Evolutionary conservation across 2,888 invertebrate species (phyloP), one percentile per base, ranked within the genome.

Genomic region (Hypselothyrea guttata): DNA sequence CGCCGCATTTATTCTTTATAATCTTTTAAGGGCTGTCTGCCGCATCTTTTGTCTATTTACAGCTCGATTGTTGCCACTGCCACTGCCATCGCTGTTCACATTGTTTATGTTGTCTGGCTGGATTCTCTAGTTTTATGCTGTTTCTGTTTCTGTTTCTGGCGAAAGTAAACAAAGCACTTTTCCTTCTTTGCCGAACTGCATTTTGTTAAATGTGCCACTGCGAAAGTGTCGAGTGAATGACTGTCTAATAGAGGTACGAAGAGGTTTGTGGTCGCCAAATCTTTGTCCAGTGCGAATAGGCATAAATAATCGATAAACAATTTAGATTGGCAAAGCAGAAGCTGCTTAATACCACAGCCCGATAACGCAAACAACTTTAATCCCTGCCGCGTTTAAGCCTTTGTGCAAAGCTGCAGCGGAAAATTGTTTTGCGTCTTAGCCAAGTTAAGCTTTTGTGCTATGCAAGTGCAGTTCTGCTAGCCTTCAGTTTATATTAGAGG

Each of bases 11-110:
- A 66, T 61, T 71, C 69, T 79, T 76, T 76, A 76, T 83, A 76
- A 76, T 76, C 81, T 83, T 71, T 76, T 71, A 71, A 71, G 76
- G 75, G 59, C 55, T 38, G 63, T 82, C 76, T 65, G 73, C 35
- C 65, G 69, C 62, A 66, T 70, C 75, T 75, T 74, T 76, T 82
- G 83, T 76, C 74, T 70, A 63, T 76, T 79, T 63, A 70, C 51
- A 53, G 53, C 42, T n/a, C 40, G 18, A 8, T 18, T 51, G 44
- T 45, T 57, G 52, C 28, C 35, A 31, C 22, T 56, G 52, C 35
- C 47, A 28, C 45, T 44, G 46, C 40, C 31, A 13, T 42, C 30
- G 56, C 37, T 12, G 18, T 35, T 67, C 52, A 42, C 69, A 66
- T 71, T 71, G 59, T 69, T 73, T 60, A 57, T 61, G 70, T 52